A percentile compares a stretch with the other conserved stretches of the same genome.
These are phyloP conservation scores for Dynastes maya DNA, from an alignment of 2,888 invertebrate genomes.

Conservation along the genomic window DNA sequence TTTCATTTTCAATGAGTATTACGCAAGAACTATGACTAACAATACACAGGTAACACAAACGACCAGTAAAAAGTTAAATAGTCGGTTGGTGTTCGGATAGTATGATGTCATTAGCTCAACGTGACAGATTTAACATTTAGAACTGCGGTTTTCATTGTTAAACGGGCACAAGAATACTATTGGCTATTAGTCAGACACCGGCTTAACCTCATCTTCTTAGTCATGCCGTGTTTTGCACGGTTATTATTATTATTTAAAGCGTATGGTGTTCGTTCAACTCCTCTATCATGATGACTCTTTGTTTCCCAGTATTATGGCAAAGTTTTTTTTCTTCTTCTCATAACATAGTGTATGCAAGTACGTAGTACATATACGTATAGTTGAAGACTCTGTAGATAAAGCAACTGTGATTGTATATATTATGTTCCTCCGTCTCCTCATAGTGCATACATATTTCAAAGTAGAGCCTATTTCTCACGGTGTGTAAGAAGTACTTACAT, in stretches of 20 bases:
- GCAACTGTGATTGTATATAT: too few relatives aligned
- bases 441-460: not conserved
- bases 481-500: not conserved
- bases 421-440: not conserved
- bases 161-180: not conserved
- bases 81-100: not conserved
- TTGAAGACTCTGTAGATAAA: not conserved
- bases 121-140: not conserved
- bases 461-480: slow-evolving; percentile 7
- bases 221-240: not conserved
- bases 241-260: slow-evolving; percentile 2
- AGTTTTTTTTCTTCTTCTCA: not conserved
- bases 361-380: not conserved
- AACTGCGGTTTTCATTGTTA: slow-evolving; percentile 5
- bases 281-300: not conserved
- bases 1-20: not conserved
- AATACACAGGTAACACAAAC: not conserved
- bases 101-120: not conserved
- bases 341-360: not conserved
- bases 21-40: not conserved
- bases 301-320: too few relatives aligned
- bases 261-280: not conserved
- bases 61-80: not conserved
- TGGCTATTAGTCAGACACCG: too few relatives aligned
- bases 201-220: not conserved